A percentile compares a stretch with the other conserved stretches of the same genome.
These are phyloP conservation scores for Popillia japonica DNA, from an alignment of 1,140 invertebrate species.

Conservation along the genomic window DNA sequence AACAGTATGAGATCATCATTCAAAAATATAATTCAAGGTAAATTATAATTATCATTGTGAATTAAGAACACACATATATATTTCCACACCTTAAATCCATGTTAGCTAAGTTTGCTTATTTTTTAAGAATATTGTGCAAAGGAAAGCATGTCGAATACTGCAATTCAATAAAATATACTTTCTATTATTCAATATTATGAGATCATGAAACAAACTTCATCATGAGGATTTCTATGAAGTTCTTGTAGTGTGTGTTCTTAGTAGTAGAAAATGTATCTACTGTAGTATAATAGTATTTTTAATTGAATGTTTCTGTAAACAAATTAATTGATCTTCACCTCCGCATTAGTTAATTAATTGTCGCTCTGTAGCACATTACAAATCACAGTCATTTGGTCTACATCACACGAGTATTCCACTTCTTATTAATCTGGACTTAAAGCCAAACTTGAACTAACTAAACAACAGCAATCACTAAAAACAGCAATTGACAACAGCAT, in stretches of 20 bases:
- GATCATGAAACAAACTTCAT: background rate
- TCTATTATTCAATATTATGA: background rate
- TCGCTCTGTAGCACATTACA: background rate
- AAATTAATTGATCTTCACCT: background rate
- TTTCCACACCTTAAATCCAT: background rate
- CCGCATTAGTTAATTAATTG: background rate
- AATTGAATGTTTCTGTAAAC: background rate
- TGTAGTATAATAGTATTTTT: background rate
- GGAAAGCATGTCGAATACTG: too few relatives aligned
- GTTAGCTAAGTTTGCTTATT: background rate
- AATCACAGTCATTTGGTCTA: too few relatives aligned
- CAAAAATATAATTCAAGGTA: conserved; percentile 18
- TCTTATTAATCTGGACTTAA: too few relatives aligned
- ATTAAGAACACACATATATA: background rate
- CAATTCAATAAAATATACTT: too few relatives aligned
- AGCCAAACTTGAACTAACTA: too few relatives aligned
- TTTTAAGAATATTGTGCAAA: too few relatives aligned
- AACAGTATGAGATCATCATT: background rate
- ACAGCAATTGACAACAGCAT: too few relatives aligned
- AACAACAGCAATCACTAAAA: too few relatives aligned
- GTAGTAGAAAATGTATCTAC: too few relatives aligned
- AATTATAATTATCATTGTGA: background rate
- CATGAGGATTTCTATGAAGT: too few relatives aligned
- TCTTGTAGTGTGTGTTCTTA: too few relatives aligned
- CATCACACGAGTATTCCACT: too few relatives aligned